A percentile compares a stretch with the other conserved stretches of the same genome.
These are phyloP conservation scores for Glossophaga mutica DNA, from an alignment of 2,797 vertebrate genomes.

Conservation along the genomic window DNA sequence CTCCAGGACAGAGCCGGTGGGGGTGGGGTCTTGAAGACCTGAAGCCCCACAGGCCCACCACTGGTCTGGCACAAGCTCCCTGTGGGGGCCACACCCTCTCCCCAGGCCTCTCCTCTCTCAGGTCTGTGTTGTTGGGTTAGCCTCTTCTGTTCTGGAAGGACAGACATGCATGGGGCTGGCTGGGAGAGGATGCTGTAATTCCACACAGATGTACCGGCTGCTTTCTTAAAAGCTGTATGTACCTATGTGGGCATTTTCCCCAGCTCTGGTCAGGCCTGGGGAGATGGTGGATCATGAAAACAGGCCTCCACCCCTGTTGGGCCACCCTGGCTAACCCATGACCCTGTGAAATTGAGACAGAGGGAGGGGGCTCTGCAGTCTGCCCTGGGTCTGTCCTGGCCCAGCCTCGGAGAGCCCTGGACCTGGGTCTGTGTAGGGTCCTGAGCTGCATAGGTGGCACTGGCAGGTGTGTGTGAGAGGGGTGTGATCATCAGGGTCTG, in stretches of 20 bases:
- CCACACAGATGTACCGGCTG: not conserved
- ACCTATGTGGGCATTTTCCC: not conserved
- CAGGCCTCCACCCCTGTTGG: not conserved
- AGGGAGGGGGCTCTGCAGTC: not conserved
- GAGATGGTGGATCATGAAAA: not conserved
- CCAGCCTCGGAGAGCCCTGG: not conserved
- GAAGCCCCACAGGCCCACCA: not conserved
- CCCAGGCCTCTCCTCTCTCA: not conserved
- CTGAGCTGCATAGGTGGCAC: not conserved
- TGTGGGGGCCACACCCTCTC: not conserved
- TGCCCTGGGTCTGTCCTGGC: not conserved
- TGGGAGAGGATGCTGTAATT: not conserved
- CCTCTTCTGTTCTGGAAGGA: not conserved
- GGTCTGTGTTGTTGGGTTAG: not conserved
- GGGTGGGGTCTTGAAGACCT: not conserved
- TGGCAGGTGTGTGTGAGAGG: not conserved
- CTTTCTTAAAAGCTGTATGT: not conserved
- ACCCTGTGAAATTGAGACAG: not conserved
- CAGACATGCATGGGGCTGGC: not conserved
- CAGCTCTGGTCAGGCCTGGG: not conserved
- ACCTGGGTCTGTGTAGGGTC: not conserved
- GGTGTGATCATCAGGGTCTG: not conserved
- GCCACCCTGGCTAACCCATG: not conserved
- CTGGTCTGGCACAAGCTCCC: not conserved
- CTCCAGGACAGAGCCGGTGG: not conserved